Conservation (phyloP, 2,113 vertebrate species). For the Corythornis cristatus region DNA sequence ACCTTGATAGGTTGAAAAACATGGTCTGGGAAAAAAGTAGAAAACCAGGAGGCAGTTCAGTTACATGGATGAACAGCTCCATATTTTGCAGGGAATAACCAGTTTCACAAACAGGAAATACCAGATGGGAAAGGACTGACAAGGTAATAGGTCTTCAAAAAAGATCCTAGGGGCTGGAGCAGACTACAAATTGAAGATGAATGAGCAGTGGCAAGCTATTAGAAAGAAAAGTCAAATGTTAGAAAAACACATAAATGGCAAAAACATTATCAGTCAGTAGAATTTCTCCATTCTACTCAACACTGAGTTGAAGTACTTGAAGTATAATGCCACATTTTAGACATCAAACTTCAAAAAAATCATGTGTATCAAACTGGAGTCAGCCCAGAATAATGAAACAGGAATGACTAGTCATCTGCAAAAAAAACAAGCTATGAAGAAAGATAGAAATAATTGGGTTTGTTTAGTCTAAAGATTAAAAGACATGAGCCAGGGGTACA, state of each 20-base stretch:
- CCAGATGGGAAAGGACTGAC: not conserved
- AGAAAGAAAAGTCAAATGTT: not conserved
- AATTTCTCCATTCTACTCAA: not conserved
- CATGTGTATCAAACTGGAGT: not conserved
- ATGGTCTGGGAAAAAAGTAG: not conserved
- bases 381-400: not conserved
- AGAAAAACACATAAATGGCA: not conserved
- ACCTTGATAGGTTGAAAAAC: not conserved
- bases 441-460: not conserved
- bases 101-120: not conserved
- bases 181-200: not conserved
- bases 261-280: not conserved
- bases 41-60: not conserved
- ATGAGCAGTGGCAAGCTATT: not conserved
- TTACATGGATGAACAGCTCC: not conserved
- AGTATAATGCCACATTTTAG: not conserved
- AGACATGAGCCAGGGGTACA: not conserved
- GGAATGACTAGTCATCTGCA: not conserved
- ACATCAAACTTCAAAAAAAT: not conserved
- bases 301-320: not conserved
- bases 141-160: not conserved
- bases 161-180: not conserved
- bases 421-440: not conserved
- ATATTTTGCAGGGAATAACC: fast-evolving
- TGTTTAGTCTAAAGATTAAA: not conserved